A percentile compares a stretch with the other conserved stretches of the same genome.
Conservation (phyloP, 1,140 invertebrate species). For the Macrobrachium rosenbergii region DNA sequence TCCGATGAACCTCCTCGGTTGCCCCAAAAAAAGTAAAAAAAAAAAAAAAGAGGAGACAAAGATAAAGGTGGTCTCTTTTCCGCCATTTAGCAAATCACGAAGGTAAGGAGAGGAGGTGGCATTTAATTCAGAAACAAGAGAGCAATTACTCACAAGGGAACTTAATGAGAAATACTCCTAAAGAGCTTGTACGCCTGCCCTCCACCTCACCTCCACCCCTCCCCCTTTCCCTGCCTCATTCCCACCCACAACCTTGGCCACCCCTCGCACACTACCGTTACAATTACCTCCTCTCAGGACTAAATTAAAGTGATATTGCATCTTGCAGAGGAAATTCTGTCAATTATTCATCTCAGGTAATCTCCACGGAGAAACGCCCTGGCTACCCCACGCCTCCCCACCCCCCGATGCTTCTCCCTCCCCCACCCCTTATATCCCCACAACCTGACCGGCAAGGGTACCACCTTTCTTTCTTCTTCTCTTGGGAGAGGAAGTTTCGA, state of each 20-base stretch:
- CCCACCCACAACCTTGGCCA: background rate
- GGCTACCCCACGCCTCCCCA: background rate
- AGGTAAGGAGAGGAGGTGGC: conserved; percentile 40
- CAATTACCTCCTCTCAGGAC: conserved; percentile 42
- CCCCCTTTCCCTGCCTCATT: background rate
- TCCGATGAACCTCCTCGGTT: no score
- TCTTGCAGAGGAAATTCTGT: conserved; percentile 24
- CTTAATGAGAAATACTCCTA: conserved; percentile 36
- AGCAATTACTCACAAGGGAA: conserved; percentile 42
- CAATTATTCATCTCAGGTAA: conserved; percentile 16
- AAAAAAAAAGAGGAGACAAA: no score
- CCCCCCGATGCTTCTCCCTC: background rate
- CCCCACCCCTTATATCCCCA: background rate
- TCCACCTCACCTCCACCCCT: background rate
- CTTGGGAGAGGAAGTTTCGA: background rate
- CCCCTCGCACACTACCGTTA: background rate
- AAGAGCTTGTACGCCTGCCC: background rate
- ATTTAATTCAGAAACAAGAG: conserved; percentile 48
- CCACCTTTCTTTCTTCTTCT: no score
- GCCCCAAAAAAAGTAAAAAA: no score
- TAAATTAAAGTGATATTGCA: conserved; percentile 46
- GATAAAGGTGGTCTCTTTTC: no score
- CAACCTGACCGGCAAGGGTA: no score
- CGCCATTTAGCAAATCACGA: conserved; percentile 16
- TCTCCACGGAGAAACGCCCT: conserved; percentile 22